Conservation (phyloP, 2,113 vertebrate species). For the Oophaga pumilio region DNA sequence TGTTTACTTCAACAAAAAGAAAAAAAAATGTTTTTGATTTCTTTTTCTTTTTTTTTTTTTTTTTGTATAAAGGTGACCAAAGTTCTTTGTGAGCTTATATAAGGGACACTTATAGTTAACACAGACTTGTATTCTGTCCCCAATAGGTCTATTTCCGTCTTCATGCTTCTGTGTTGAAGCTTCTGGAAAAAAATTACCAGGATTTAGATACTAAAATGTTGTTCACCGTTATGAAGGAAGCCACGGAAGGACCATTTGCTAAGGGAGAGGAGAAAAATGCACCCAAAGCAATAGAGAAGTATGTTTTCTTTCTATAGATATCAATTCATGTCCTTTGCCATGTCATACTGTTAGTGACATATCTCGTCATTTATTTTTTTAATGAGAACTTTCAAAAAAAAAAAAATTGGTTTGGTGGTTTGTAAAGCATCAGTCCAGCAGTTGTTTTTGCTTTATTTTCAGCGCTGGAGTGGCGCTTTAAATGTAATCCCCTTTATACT, state of each 20-base stretch:
- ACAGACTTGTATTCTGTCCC: conserved; percentile 15
- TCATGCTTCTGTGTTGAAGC: conserved; percentile 91
- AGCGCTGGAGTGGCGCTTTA: too few species aligned
- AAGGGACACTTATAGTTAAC: not conserved
- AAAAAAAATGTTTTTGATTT: not conserved
- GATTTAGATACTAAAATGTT: conserved; percentile 83
- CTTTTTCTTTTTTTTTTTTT: too few species aligned
- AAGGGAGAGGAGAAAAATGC: conserved; percentile 94
- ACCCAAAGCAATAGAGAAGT: conserved; percentile 93
- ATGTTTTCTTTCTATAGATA: conserved; percentile 63
- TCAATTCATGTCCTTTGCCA: not conserved
- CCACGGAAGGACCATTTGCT: conserved; percentile 91
- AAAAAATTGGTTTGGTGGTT: too few species aligned
- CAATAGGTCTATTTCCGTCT: conserved; percentile 90
- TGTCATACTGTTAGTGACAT: not conserved
- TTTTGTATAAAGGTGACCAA: not conserved
- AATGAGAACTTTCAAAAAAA: too few species aligned
- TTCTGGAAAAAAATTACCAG: conserved; percentile 77
- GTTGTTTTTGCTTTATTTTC: too few species aligned
- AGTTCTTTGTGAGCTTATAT: not conserved
- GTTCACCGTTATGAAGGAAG: conserved; percentile 87
- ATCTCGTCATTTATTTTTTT: too few species aligned
- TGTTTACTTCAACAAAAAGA: not conserved
- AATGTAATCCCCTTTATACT: too few species aligned
- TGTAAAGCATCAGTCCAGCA: too few species aligned